phyloP scores from a whole-genome alignment of 1,140 invertebrate species.

The Formica selysi region DNA sequence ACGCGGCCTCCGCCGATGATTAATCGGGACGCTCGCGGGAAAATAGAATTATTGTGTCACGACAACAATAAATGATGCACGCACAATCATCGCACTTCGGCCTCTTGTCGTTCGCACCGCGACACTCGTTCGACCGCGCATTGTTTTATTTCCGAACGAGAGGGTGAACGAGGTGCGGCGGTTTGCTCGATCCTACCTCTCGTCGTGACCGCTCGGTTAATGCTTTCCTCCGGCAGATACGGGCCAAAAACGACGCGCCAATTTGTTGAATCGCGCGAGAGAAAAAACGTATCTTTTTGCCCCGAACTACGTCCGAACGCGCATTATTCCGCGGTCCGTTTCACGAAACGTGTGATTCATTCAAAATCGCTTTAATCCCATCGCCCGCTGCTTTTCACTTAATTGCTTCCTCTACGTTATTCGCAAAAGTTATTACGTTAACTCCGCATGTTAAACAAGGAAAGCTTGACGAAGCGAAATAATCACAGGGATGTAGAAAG shows the following conservation, averaged over 20 bases:
- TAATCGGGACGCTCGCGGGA: constrained; percentile 45
- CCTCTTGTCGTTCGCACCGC: constrained; percentile 25
- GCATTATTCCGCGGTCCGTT: constrained; percentile 50
- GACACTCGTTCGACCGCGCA: constrained; percentile 43
- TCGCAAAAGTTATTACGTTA: constrained; percentile 22
- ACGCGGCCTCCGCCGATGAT: constrained; percentile 41
- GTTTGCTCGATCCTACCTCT: constrained; percentile 38
- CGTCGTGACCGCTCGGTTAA: constrained; percentile 36
- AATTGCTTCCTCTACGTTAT: constrained; percentile 41
- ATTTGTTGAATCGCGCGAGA: constrained; percentile 43
- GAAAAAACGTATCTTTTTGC: neutral
- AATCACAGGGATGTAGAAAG: neutral
- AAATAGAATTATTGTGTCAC: constrained; percentile 69
- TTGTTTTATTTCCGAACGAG: constrained; percentile 54
- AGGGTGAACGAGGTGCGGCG: neutral
- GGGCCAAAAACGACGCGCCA: constrained; percentile 40
- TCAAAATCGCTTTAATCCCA: constrained; percentile 53
- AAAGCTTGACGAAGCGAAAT: neutral
- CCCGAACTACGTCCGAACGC: constrained; percentile 26
- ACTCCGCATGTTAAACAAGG: constrained; percentile 27
- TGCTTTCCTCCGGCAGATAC: constrained; percentile 38
- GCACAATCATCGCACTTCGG: constrained; percentile 53
- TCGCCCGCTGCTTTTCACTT: constrained; percentile 45
- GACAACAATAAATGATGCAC: constrained; percentile 69
- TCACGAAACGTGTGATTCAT: constrained; percentile 46